Percentiles rank a stretch among this genome's conserved stretches.
phyloP scores from a whole-genome alignment of 2,888 invertebrate genomes.

The Agriopis leucophaearia region DNA sequence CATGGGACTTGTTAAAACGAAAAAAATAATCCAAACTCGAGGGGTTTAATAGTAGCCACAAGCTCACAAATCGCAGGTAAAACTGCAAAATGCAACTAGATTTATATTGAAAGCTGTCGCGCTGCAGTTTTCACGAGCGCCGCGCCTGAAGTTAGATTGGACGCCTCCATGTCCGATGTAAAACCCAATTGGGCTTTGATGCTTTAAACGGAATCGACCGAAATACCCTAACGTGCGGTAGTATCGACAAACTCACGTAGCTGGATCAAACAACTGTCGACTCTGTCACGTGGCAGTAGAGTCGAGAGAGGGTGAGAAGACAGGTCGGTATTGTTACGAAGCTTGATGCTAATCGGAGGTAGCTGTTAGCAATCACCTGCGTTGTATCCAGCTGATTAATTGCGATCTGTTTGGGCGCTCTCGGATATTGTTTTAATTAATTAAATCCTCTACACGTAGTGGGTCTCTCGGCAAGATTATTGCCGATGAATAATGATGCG shows the following conservation, averaged over 20 bases:
- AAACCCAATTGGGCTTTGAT: constrained; percentile 82
- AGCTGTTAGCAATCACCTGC: constrained; percentile 80
- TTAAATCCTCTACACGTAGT: constrained; percentile 44
- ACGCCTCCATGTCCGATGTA: constrained; percentile 75
- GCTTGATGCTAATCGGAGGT: constrained; percentile 74
- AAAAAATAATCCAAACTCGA: too few relatives aligned
- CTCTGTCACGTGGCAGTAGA: constrained; percentile 22
- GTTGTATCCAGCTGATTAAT: constrained; percentile 79
- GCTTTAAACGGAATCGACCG: constrained; percentile 75
- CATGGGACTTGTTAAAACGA: too few relatives aligned
- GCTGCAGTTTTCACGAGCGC: constrained; percentile 44
- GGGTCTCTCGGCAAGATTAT: constrained; percentile 29
- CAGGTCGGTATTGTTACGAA: constrained; percentile 47
- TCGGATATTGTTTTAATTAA: constrained; percentile 67
- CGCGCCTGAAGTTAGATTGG: constrained; percentile 74
- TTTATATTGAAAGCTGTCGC: constrained; percentile 15
- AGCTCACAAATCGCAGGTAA: neutral
- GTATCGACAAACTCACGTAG: constrained; percentile 43
- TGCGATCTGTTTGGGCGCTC: constrained; percentile 66
- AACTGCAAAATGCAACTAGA: constrained; percentile 2
- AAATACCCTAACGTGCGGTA: constrained; percentile 68
- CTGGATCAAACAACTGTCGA: constrained; percentile 17
- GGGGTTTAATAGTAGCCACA: too few relatives aligned
- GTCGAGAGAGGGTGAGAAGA: constrained; percentile 27
- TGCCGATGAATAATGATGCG: constrained; percentile 38